These are phyloP conservation scores for Gryllus bimaculatus DNA, from an alignment of 1,140 invertebrate genomes.

Conservation along the genomic window DNA sequence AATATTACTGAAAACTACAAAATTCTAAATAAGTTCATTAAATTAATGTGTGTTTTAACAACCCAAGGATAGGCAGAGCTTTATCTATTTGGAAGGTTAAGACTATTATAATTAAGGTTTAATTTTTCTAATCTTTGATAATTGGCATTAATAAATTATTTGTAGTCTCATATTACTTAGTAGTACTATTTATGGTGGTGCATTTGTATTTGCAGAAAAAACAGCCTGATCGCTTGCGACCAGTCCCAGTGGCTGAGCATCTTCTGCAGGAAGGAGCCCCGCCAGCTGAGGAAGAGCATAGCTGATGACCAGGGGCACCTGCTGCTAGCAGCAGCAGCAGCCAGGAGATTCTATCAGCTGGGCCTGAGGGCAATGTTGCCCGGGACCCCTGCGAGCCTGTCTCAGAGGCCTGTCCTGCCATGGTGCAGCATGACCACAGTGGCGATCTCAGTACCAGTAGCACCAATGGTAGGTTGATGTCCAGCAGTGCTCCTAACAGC, in stretches of 20 bases:
- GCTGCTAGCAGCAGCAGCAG: slow-evolving; percentile 18
- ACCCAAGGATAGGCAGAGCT: no score
- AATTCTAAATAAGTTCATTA: no score
- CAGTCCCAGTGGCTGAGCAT: slow-evolving; percentile 59
- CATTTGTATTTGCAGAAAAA: slow-evolving; percentile 51
- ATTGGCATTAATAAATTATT: not conserved
- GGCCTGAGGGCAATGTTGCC: not conserved
- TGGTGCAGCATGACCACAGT: not conserved
- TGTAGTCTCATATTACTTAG: not conserved
- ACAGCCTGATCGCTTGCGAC: slow-evolving; percentile 57
- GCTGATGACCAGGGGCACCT: slow-evolving; percentile 19
- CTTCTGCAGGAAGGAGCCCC: slow-evolving; percentile 37
- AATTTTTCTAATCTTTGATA: no score
- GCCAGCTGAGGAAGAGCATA: slow-evolving; percentile 17
- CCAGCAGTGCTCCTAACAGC: not conserved
- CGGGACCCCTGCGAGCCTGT: not conserved
- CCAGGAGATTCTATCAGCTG: slow-evolving; percentile 17
- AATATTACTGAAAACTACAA: no score
- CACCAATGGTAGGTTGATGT: not conserved
- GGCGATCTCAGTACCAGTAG: not conserved
- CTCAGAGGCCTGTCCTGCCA: not conserved
- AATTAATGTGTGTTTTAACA: no score
- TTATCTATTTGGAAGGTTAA: no score
- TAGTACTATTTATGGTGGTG: not conserved
- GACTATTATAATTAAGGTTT: no score